Evolutionary conservation across 2,113 vertebrate species (phyloP), one percentile per base, ranked within the genome.

Genomic region (Oreochromis aureus): DNA sequence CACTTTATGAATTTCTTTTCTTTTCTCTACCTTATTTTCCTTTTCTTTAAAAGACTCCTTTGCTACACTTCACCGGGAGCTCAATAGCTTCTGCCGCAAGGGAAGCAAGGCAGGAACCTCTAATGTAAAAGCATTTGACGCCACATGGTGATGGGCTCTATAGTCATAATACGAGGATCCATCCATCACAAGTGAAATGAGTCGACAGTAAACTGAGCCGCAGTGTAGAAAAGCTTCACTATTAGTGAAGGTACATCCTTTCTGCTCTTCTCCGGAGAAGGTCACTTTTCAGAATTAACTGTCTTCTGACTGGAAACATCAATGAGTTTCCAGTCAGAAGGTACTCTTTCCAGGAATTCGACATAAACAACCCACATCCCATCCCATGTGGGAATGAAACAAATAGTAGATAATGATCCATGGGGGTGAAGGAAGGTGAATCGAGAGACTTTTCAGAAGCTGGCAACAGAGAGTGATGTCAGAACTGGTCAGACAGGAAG

Each of bases 51-150:
- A 79, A 9, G 2, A 16, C 30, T 9, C 19, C 48, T 87, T 83
- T 81, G 44, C 79, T 32, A 54, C 44, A 58, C 82, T 73, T 89
- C 66, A 80, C 7, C 7, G 48, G 41, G 30, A 32, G 56, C 46
- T 32, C 41, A 85, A 80, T 55, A 61, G 66, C n/a, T 34, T 82
- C 15, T 46, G 39, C 30, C 8, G 2, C 16, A 4, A 13, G 22
- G 18, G 34, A 53, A 78, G 73, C 46, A 13, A 53, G 16, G 53
- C 3, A 58, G 10, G 8, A 81, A 54, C 8, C 30, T n/a, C 18
- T 80, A 80, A 88, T 86, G 54, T 83, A 53, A 86, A 83, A 90
- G n/a, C 55, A 73, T 71, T 81, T 69, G 56, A 84, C 53, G 12
- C 39, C 10, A 61, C 81, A 55, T 55, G 36, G 56, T 71, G 80